Percentiles rank a stretch among this genome's conserved stretches.
Conservation (phyloP, 2,888 invertebrate genomes). For the Phytoseiulus persimilis region DNA sequence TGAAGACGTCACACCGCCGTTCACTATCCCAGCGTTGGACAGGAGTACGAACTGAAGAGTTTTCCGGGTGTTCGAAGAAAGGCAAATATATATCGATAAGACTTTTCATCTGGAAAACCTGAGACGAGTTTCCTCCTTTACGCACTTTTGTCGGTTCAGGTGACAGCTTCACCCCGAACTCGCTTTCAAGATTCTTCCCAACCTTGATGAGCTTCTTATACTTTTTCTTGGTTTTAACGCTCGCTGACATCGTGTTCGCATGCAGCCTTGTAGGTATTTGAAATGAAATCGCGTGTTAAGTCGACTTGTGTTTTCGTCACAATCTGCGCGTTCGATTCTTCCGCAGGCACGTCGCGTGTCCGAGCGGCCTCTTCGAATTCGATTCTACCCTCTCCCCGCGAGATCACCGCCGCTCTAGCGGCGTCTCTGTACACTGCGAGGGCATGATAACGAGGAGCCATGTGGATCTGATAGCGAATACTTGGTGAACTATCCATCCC, state of each 20-base stretch:
- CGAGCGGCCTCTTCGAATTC: background rate
- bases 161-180: slow-evolving; percentile 20
- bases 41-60: slow-evolving; percentile 62
- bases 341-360: background rate
- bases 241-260: background rate
- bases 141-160: background rate
- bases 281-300: too few relatives aligned
- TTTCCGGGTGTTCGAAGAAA: background rate
- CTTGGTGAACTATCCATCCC: too few relatives aligned
- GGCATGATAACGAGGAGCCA: too few relatives aligned
- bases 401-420: background rate
- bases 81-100: too few relatives aligned
- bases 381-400: background rate
- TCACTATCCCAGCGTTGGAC: slow-evolving; percentile 78
- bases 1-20: slow-evolving; percentile 58
- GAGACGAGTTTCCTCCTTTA: too few relatives aligned
- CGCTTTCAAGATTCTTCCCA: background rate
- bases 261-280: too few relatives aligned
- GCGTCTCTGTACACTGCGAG: background rate
- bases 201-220: slow-evolving; percentile 23
- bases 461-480: too few relatives aligned
- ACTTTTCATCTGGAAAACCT: background rate
- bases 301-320: too few relatives aligned
- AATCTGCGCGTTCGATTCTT: background rate
- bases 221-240: background rate